Evolutionary conservation across 2,797 vertebrate species (phyloP).

Genomic region (Mus minutoides): DNA sequence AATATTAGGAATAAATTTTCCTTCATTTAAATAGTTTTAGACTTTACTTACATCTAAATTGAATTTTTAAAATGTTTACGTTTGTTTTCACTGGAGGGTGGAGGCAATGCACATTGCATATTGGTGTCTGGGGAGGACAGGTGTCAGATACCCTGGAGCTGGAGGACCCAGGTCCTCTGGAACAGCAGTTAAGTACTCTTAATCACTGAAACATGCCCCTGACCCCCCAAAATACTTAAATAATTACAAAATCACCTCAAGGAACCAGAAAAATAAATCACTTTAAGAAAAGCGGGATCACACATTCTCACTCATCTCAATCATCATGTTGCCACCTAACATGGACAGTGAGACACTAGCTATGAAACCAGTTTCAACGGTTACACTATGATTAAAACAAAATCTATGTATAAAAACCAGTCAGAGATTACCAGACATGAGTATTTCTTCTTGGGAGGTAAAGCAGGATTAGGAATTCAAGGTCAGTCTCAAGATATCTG

Average conservation of each 20-base stretch:
- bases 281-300: not conserved
- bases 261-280: not conserved
- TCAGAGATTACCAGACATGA: not conserved
- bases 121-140: not conserved
- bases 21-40: not conserved
- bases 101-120: not conserved
- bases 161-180: not conserved
- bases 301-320: not conserved
- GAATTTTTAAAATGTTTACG: not conserved
- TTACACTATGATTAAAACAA: slow-evolving; percentile 4
- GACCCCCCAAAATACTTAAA: not conserved
- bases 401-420: not conserved
- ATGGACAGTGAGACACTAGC: not conserved
- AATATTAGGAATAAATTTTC: slow-evolving; percentile 5
- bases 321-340: not conserved
- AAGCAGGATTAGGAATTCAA: not conserved
- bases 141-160: not conserved
- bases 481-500: too few relatives aligned
- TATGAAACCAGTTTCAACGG: not conserved
- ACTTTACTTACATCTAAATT: not conserved
- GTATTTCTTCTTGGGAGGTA: not conserved
- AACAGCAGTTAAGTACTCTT: not conserved
- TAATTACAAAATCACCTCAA: not conserved
- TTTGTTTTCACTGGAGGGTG: not conserved
- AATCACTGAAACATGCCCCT: not conserved